Conservation (phyloP, 2,797 vertebrate genomes). For the Oreortyx pictus region DNA sequence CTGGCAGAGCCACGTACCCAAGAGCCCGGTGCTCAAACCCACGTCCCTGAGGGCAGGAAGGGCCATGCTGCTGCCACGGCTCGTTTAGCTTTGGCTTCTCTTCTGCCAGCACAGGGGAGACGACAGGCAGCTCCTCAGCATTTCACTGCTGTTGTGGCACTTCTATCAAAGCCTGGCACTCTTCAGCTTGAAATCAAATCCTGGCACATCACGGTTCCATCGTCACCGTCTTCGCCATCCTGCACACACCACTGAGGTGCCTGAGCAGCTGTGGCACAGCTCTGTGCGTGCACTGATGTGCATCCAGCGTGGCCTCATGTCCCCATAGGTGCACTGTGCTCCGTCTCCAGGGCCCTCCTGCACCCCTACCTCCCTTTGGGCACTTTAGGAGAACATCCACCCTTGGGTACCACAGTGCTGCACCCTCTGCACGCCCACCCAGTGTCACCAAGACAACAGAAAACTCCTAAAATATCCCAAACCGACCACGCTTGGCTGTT, state of each 20-base stretch:
- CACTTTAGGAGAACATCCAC: background rate
- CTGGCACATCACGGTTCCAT: background rate
- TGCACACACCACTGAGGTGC: fast-evolving
- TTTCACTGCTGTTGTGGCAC: background rate
- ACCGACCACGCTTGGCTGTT: background rate
- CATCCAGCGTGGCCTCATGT: background rate
- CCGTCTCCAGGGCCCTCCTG: fast-evolving
- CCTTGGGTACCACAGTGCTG: fast-evolving
- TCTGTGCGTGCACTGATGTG: background rate
- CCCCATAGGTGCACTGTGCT: background rate
- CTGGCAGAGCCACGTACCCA: background rate
- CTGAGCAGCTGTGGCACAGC: fast-evolving
- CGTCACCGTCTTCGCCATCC: background rate
- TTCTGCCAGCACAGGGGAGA: background rate
- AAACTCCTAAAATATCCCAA: background rate
- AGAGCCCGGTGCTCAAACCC: background rate
- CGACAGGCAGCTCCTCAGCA: background rate
- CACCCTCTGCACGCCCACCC: background rate
- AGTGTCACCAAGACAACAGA: fast-evolving
- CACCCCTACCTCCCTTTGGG: background rate
- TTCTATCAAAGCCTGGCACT: background rate
- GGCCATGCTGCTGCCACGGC: fast-evolving
- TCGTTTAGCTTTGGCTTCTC: background rate
- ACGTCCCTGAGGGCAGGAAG: fast-evolving
- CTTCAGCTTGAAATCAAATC: background rate